phyloP scores from a whole-genome alignment of 2,113 vertebrate species.

The Taurulus bubalis region DNA sequence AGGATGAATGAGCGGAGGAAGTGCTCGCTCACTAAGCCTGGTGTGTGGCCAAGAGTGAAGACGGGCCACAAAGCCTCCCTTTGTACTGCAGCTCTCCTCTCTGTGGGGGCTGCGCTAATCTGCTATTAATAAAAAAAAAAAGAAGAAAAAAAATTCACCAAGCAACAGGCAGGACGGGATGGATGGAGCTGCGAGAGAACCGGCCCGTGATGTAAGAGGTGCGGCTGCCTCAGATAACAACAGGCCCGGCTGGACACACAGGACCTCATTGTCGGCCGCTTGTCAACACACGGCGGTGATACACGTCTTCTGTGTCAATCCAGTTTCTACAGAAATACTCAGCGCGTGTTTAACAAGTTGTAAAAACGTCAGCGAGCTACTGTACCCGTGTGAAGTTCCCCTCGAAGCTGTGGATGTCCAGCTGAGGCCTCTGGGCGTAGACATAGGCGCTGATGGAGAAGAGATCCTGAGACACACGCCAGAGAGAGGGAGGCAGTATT shows the following conservation, averaged over 20 bases:
- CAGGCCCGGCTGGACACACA: constrained; percentile 61
- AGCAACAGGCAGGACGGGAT: constrained; percentile 68
- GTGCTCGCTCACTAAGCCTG: constrained; percentile 84
- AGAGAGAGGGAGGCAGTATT: background rate
- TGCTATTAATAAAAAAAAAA: constrained; percentile 82
- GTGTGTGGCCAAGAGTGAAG: constrained; percentile 86
- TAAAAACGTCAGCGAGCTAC: constrained; percentile 70
- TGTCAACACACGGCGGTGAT: constrained; percentile 54
- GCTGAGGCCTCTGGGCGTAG: constrained; percentile 94
- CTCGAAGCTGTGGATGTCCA: constrained; percentile 99
- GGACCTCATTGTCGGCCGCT: constrained; percentile 56
- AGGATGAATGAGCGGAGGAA: constrained; percentile 86
- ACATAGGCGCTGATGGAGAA: constrained; percentile 95
- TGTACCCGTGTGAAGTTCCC: constrained; percentile 97
- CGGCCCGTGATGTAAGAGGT: constrained; percentile 71
- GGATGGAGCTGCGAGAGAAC: constrained; percentile 55
- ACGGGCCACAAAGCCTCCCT: constrained; percentile 83
- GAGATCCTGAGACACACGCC: constrained; percentile 88
- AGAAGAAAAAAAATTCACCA: constrained; percentile 55
- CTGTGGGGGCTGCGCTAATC: constrained; percentile 82
- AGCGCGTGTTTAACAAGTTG: constrained; percentile 51
- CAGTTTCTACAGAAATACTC: constrained; percentile 33
- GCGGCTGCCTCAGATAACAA: constrained; percentile 61
- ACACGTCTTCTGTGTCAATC: constrained; percentile 57
- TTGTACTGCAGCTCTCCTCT: constrained; percentile 78